phyloP scores from a whole-genome alignment of 2,113 vertebrate genomes.

The Oophaga pumilio region DNA sequence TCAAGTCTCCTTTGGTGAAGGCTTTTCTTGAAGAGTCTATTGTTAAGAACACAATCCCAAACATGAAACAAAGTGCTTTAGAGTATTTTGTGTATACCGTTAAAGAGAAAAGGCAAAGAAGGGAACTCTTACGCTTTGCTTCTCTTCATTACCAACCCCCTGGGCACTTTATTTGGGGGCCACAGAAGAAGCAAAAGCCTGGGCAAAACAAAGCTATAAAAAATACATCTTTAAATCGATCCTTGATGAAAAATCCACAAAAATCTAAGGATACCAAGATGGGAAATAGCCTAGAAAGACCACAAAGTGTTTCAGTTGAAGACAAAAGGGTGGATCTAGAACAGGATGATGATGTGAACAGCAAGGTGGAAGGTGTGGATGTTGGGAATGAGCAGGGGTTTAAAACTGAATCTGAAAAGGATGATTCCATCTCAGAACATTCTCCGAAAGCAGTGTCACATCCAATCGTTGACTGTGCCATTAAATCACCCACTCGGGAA shows the following conservation, averaged over 20 bases:
- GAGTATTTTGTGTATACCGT: constrained; percentile 97
- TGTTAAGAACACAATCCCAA: constrained; percentile 84
- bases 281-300: constrained; percentile 34
- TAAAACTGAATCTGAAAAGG: constrained; percentile 51
- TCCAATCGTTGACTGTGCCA: constrained; percentile 60
- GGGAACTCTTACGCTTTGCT: constrained; percentile 88
- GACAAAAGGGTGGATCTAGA: constrained; percentile 65
- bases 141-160: constrained; percentile 84
- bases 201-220: constrained; percentile 69
- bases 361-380: constrained; percentile 40
- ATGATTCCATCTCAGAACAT: constrained; percentile 58
- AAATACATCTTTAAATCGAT: constrained; percentile 63
- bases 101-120: constrained; percentile 84
- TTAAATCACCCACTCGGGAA: constrained; percentile 37
- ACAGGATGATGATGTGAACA: constrained; percentile 62
- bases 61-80: constrained; percentile 92
- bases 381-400: constrained; percentile 58
- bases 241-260: constrained; percentile 63
- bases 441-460: background rate
- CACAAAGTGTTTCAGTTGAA: constrained; percentile 65
- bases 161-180: constrained; percentile 96
- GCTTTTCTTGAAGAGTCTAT: constrained; percentile 92
- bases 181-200: constrained; percentile 71
- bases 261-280: constrained; percentile 68
- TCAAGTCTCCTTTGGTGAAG: constrained; percentile 90